These are phyloP conservation scores for Staurois parvus DNA, from an alignment of 2,797 vertebrate genomes.

Conservation along the genomic window DNA sequence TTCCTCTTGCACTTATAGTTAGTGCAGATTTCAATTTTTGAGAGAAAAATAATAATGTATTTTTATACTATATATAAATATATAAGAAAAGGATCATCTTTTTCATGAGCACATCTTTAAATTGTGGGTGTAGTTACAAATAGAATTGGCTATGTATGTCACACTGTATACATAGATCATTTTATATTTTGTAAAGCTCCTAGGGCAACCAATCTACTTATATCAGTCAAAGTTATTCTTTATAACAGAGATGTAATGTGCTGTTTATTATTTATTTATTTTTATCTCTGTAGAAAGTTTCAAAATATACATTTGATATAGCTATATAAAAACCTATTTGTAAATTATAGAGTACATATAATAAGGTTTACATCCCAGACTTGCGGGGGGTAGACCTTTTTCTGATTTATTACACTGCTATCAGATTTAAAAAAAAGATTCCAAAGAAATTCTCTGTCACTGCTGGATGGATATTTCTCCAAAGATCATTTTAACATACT, in stretches of 20 bases:
- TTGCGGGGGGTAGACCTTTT: no score
- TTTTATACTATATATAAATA: background rate
- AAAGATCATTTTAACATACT: background rate
- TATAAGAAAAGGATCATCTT: background rate
- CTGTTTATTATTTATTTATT: background rate
- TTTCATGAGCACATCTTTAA: background rate
- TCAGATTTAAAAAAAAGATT: background rate
- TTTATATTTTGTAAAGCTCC: no score
- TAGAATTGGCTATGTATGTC: background rate
- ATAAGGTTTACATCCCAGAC: no score
- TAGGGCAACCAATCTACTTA: no score
- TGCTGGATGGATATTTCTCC: background rate
- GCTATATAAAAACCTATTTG: background rate
- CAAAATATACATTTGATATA: background rate
- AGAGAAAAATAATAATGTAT: background rate
- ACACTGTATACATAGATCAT: no score
- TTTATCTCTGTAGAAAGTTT: background rate
- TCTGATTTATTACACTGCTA: background rate
- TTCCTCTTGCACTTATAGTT: background rate
- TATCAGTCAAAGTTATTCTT: no score
- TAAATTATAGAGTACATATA: background rate
- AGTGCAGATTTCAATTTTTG: background rate
- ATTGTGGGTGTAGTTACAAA: background rate
- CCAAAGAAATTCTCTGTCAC: background rate
- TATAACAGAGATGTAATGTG: background rate